Conservation (phyloP, 1,140 invertebrate genomes). For the Papilio xuthus region DNA sequence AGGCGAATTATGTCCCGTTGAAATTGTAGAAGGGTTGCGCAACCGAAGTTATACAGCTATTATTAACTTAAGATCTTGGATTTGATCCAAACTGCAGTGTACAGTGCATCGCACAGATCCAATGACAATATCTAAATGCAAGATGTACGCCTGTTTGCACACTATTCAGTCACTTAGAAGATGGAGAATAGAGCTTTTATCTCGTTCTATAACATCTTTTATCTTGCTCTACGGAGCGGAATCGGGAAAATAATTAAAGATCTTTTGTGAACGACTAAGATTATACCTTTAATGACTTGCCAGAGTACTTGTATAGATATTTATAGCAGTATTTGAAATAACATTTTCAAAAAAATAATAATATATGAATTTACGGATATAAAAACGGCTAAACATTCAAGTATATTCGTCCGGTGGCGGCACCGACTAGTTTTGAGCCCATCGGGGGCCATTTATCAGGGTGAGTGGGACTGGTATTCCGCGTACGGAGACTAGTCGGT, state of each 20-base stretch:
- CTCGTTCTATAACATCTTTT: neutral
- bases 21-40: conserved; percentile 33
- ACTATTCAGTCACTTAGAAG: neutral
- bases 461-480: too few relatives aligned
- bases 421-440: too few relatives aligned
- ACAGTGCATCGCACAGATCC: neutral
- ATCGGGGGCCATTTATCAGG: too few relatives aligned
- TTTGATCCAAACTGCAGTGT: conserved; percentile 27
- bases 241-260: conserved; percentile 25
- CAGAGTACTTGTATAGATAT: too few relatives aligned
- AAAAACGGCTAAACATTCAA: too few relatives aligned
- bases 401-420: too few relatives aligned
- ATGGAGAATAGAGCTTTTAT: neutral
- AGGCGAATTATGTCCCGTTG: conserved; percentile 26
- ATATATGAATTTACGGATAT: too few relatives aligned
- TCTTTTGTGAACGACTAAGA: conserved; percentile 16
- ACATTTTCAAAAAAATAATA: too few relatives aligned
- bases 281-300: neutral
- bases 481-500: too few relatives aligned
- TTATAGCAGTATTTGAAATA: too few relatives aligned
- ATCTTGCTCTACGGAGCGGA: too few relatives aligned
- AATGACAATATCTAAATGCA: conserved; percentile 19
- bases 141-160: conserved; percentile 15
- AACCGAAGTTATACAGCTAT: conserved; percentile 15
- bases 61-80: conserved; percentile 38